Conservation (phyloP, 2,113 vertebrate genomes). For the Sapajus apella region DNA sequence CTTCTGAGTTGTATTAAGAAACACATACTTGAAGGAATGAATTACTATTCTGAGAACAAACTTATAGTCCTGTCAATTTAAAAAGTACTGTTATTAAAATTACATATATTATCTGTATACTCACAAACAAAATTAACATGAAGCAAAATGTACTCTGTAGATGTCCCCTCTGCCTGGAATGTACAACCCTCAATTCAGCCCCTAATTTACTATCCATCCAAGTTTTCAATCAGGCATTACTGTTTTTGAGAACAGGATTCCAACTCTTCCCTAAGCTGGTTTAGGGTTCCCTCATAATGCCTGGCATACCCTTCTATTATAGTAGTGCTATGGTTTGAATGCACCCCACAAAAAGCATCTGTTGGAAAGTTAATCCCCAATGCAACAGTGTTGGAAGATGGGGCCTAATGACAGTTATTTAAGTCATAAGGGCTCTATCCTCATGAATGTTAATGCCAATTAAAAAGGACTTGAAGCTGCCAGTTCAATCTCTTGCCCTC, state of each 20-base stretch:
- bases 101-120: neutral
- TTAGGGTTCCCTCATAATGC: neutral
- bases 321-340: neutral
- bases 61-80: neutral
- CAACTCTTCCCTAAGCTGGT: neutral
- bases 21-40: slow-evolving; percentile 19
- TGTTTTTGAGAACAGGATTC: neutral
- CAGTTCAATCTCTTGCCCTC: neutral
- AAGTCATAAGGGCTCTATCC: neutral
- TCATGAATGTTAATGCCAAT: neutral
- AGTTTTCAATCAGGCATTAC: neutral
- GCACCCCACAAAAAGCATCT: neutral
- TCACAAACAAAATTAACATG: slow-evolving; percentile 4
- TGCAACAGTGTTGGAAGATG: neutral
- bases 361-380: neutral
- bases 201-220: neutral
- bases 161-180: neutral
- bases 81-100: slow-evolving; percentile 40
- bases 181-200: neutral
- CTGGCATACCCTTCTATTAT: neutral
- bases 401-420: neutral
- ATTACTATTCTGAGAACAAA: slow-evolving; percentile 23
- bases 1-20: neutral
- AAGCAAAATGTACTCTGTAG: neutral
- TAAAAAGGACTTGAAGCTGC: neutral